These are phyloP conservation scores for Platorchestia sp. DNA, from an alignment of 1,140 invertebrate genomes.

Conservation along the genomic window DNA sequence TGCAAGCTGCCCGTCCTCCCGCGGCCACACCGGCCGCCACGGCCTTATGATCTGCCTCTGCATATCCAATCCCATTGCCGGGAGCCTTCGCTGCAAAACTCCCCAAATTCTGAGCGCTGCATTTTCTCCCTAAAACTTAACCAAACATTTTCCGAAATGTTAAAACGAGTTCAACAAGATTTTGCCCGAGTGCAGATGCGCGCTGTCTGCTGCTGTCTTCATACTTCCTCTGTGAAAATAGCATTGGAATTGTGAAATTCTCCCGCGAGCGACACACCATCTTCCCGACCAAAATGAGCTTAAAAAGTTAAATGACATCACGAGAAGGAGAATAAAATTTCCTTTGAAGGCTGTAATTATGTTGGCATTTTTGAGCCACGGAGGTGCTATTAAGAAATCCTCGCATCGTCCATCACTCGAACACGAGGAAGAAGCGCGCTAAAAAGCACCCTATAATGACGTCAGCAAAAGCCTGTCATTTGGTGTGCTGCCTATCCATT, in stretches of 20 bases:
- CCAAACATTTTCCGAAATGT: conserved; percentile 41
- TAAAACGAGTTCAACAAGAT: conserved; percentile 33
- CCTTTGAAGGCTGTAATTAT: background rate
- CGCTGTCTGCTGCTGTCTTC: background rate
- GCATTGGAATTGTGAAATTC: background rate
- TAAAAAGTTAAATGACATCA: background rate
- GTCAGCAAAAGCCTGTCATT: background rate
- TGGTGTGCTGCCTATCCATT: background rate
- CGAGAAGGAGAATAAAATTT: background rate
- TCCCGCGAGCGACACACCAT: background rate
- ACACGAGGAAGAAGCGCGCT: background rate
- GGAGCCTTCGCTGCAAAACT: background rate
- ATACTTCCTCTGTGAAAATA: background rate
- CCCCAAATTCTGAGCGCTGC: background rate
- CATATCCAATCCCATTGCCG: conserved; percentile 42
- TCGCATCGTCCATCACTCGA: background rate
- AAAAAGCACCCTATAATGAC: background rate
- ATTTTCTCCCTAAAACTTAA: conserved; percentile 10
- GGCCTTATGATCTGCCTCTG: background rate
- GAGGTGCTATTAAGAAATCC: background rate
- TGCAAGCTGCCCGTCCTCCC: background rate
- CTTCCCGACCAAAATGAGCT: background rate
- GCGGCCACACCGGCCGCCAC: background rate
- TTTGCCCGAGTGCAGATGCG: background rate
- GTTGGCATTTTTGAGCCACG: background rate